phyloP scores from a whole-genome alignment of 2,113 vertebrate genomes.

The Pachycephala philippinensis region DNA sequence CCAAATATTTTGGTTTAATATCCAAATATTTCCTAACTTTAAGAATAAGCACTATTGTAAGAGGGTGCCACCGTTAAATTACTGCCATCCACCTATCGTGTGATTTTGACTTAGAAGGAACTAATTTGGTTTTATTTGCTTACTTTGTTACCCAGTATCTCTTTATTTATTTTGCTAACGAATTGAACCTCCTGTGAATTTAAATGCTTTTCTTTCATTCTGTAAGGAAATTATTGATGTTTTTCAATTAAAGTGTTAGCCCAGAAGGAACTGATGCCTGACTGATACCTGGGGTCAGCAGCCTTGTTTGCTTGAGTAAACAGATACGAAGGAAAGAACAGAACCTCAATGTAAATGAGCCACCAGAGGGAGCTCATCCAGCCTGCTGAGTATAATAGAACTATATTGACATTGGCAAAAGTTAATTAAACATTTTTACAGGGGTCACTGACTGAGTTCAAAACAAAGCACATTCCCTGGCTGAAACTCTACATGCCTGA shows the following conservation, averaged over 20 bases:
- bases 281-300: background rate
- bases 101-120: background rate
- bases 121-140: background rate
- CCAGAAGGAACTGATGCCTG: background rate
- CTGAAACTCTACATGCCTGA: background rate
- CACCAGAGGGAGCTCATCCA: conserved; percentile 25
- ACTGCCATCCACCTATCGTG: background rate
- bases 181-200: background rate
- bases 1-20: background rate
- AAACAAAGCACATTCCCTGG: background rate
- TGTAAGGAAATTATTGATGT: background rate
- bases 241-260: conserved; percentile 9
- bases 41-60: background rate
- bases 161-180: background rate
- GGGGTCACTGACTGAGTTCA: background rate
- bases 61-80: background rate
- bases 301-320: background rate
- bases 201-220: background rate
- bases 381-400: background rate
- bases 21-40: background rate
- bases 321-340: background rate
- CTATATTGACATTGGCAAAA: background rate
- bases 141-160: background rate
- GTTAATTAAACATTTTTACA: conserved; percentile 38
- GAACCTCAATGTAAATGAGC: background rate